Evolutionary conservation across 2,888 invertebrate genomes (phyloP).

Genomic region (Polydrusus pterygomalis): DNA sequence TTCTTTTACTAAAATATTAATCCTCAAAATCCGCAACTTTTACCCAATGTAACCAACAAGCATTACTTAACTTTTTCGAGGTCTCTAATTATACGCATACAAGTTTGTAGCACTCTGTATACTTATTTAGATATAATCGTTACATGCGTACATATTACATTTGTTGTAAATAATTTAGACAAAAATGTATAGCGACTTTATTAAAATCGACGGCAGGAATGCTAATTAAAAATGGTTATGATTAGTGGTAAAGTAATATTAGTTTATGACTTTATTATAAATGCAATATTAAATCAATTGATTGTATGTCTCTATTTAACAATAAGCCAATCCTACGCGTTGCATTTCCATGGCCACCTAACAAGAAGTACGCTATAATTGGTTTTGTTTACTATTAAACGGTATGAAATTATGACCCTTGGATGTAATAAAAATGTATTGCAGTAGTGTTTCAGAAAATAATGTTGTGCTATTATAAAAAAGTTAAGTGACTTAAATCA

Average conservation of each 20-base stretch:
- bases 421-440: not conserved
- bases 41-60: too few relatives aligned
- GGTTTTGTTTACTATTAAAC: slow-evolving; percentile 30
- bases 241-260: slow-evolving; percentile 27
- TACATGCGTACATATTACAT: not conserved
- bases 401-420: slow-evolving; percentile 12
- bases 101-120: not conserved
- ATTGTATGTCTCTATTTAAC: slow-evolving; percentile 49
- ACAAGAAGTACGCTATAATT: slow-evolving; percentile 43
- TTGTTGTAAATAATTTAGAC: slow-evolving; percentile 16
- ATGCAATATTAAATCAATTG: slow-evolving; percentile 42
- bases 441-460: not conserved
- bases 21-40: too few relatives aligned
- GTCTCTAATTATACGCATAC: not conserved
- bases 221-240: slow-evolving; percentile 29
- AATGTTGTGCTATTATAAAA: not conserved
- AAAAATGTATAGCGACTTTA: slow-evolving; percentile 35
- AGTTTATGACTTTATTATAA: slow-evolving; percentile 41
- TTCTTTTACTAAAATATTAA: too few relatives aligned
- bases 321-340: slow-evolving; percentile 48
- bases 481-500: not conserved
- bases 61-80: too few relatives aligned
- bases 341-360: slow-evolving; percentile 47
- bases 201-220: slow-evolving; percentile 30
- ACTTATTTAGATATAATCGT: not conserved